A percentile compares a stretch with the other conserved stretches of the same genome.
Conservation (phyloP, 2,888 invertebrate genomes). For the Lochmaea crataegi region DNA sequence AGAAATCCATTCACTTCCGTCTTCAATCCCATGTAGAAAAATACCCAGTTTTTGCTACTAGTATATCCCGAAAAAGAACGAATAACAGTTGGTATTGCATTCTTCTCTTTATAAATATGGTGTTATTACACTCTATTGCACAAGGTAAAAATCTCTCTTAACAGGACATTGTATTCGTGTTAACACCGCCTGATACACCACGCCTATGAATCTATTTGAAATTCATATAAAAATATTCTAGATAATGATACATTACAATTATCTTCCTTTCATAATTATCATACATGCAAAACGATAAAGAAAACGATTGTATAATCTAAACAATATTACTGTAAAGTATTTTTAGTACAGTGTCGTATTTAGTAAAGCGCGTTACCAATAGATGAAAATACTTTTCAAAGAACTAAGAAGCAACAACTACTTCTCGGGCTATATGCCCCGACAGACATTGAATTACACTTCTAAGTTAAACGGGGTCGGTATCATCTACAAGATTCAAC, state of each 20-base stretch:
- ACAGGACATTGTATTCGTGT: conserved; percentile 32
- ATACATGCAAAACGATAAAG: conserved; percentile 29
- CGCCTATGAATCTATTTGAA: conserved; percentile 27
- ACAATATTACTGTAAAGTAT: conserved; percentile 5
- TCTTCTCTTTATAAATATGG: conserved; percentile 3
- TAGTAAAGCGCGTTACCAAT: too few species aligned
- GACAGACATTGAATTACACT: too few species aligned
- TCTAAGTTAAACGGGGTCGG: too few species aligned
- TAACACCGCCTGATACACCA: conserved; percentile 25
- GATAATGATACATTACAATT: conserved; percentile 35
- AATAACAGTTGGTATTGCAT: background rate
- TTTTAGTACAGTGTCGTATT: background rate
- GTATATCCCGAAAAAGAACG: background rate
- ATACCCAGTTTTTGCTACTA: background rate
- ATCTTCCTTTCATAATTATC: conserved; percentile 33
- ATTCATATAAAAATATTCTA: conserved; percentile 32
- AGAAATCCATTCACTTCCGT: background rate
- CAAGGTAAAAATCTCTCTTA: conserved; percentile 13
- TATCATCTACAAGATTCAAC: too few species aligned
- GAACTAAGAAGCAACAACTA: too few species aligned
- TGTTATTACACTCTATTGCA: background rate
- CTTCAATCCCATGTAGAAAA: background rate
- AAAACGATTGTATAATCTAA: conserved; percentile 24
- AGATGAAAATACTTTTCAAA: too few species aligned
- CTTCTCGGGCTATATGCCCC: too few species aligned